Conservation (phyloP, 2,888 invertebrate species). For the Hydraecia micacea region DNA sequence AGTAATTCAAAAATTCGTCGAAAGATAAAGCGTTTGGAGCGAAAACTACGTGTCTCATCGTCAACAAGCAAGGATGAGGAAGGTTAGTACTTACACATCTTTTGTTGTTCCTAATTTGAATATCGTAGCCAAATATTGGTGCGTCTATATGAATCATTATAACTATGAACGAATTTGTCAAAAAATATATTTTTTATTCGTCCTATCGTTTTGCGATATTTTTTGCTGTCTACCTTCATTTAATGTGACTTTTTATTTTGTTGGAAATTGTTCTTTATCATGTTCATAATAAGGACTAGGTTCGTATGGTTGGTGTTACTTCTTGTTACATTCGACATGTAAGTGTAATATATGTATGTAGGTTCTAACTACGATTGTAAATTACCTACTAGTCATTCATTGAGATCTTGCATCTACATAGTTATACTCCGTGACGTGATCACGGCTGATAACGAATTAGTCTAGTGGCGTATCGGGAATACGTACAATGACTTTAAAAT, state of each 20-base stretch:
- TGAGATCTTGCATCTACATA: not conserved
- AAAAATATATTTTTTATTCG: not conserved
- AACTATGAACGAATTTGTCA: not conserved
- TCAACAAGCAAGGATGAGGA: not conserved
- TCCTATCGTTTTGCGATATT: no score
- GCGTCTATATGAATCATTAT: no score
- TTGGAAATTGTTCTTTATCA: not conserved
- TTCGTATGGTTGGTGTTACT: not conserved
- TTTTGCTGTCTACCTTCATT: no score
- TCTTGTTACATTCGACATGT: not conserved
- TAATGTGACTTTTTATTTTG: no score
- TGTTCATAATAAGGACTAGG: not conserved
- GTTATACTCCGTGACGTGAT: not conserved
- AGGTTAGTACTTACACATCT: not conserved
- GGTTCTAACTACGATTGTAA: not conserved
- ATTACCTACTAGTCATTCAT: not conserved
- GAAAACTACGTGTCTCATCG: not conserved
- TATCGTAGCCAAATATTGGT: not conserved
- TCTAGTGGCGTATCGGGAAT: not conserved
- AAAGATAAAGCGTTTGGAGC: constrained; percentile 8
- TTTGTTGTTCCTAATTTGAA: constrained; percentile 13
- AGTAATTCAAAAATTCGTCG: not conserved
- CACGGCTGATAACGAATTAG: not conserved
- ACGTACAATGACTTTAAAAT: constrained; percentile 2
- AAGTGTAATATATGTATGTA: not conserved